phyloP scores from a whole-genome alignment of 2,797 vertebrate species.

The Phoebastria nigripes region DNA sequence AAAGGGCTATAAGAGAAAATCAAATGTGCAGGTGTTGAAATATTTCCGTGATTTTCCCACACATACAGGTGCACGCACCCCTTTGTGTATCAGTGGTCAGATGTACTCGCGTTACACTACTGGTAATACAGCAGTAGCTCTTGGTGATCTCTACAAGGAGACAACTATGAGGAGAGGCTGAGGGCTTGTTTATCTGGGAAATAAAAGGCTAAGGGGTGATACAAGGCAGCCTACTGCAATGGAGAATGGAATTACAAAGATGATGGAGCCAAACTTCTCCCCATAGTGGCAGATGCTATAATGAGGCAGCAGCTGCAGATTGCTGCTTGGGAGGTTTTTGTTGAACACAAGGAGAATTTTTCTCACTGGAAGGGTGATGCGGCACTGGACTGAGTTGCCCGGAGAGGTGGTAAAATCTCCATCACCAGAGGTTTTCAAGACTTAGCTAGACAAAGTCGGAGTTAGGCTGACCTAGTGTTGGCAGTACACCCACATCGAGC shows the following conservation, averaged over 20 bases:
- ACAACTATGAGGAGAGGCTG: not conserved
- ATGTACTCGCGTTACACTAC: not conserved
- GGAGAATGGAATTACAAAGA: not conserved
- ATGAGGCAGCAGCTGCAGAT: not conserved
- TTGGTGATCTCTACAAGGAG: not conserved
- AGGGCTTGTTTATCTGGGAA: not conserved
- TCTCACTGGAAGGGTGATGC: not conserved
- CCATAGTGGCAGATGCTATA: not conserved
- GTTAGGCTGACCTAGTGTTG: not conserved
- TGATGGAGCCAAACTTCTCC: not conserved
- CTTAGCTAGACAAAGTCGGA: not conserved
- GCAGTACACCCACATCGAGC: not conserved
- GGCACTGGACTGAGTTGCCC: not conserved
- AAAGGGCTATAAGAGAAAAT: not conserved
- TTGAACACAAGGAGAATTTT: not conserved
- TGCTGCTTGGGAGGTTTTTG: not conserved
- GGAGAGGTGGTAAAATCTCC: not conserved
- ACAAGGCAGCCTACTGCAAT: not conserved
- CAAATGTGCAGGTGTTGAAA: not conserved
- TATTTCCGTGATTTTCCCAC: not conserved
- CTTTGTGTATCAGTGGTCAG: not conserved
- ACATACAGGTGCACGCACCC: fast-evolving
- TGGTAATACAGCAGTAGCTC: not conserved
- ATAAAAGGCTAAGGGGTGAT: not conserved
- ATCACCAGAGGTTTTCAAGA: not conserved